These are phyloP conservation scores for Thalassophryne amazonica DNA, from an alignment of 2,797 vertebrate genomes.

Conservation along the genomic window DNA sequence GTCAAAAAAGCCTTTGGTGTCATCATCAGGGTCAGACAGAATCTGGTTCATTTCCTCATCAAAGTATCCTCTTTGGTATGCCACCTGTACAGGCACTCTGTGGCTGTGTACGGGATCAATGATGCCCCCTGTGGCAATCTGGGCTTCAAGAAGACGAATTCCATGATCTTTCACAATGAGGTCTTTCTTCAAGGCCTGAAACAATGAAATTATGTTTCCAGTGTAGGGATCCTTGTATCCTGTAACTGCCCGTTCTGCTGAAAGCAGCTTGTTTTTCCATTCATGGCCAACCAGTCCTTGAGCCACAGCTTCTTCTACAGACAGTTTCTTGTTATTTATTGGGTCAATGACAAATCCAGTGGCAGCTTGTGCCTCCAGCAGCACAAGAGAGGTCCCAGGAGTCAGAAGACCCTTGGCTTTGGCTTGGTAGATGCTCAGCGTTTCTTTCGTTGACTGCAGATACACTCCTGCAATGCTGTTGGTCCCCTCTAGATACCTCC, in stretches of 20 bases:
- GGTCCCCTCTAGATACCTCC: conserved; percentile 62
- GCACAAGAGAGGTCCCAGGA: too few species aligned
- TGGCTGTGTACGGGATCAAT: conserved; percentile 76
- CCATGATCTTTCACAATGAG: conserved; percentile 27
- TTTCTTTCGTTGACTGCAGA: conserved; percentile 67
- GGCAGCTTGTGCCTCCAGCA: conserved; percentile 43
- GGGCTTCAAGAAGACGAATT: conserved; percentile 33
- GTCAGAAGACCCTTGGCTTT: too few species aligned
- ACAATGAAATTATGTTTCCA: conserved; percentile 17
- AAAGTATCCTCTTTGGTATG: conserved; percentile 52
- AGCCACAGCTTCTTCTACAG: too few species aligned
- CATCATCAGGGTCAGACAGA: conserved; percentile 70
- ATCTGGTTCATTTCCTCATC: conserved; percentile 71
- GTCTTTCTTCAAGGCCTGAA: conserved; percentile 31
- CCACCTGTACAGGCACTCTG: conserved; percentile 71
- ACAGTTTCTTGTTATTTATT: too few species aligned
- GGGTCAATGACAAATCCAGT: too few species aligned
- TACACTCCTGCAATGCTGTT: conserved; percentile 70
- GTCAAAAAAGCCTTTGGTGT: conserved; percentile 81
- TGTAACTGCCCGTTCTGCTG: too few species aligned
- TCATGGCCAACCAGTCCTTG: too few species aligned
- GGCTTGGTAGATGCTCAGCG: too few species aligned
- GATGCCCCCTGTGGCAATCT: conserved; percentile 78
- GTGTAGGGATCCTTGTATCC: conserved; percentile 47
- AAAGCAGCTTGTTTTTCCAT: too few species aligned